Conservation (phyloP, 2,797 vertebrate genomes). For the Fringilla coelebs region DNA sequence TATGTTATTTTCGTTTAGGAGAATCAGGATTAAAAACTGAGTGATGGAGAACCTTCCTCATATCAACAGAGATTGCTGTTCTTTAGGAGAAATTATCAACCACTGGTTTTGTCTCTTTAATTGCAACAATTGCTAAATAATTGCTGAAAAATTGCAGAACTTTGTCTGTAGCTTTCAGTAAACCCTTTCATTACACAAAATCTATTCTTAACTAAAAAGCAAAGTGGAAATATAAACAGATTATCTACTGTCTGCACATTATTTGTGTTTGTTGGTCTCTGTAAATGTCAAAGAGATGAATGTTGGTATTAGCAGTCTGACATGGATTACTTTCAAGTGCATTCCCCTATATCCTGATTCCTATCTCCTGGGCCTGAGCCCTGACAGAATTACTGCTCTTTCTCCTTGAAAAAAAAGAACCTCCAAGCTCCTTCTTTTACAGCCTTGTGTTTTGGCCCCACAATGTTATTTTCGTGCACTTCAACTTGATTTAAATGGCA, state of each 20-base stretch:
- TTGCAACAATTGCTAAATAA: background rate
- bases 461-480: background rate
- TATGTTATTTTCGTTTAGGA: too few species aligned
- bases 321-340: slow-evolving; percentile 6
- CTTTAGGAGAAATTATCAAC: background rate
- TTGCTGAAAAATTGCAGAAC: slow-evolving; percentile 7
- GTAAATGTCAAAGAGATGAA: slow-evolving; percentile 47
- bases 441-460: background rate
- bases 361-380: background rate
- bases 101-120: background rate
- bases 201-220: slow-evolving; percentile 10
- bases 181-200: slow-evolving; percentile 12
- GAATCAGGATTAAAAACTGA: background rate
- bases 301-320: slow-evolving; percentile 34
- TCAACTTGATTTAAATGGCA: background rate
- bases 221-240: slow-evolving; percentile 21
- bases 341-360: slow-evolving; percentile 16
- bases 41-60: background rate
- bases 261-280: slow-evolving; percentile 47
- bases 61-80: background rate
- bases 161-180: slow-evolving; percentile 14
- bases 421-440: background rate
- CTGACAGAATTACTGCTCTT: background rate
- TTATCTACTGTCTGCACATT: slow-evolving; percentile 4
- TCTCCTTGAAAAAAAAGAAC: background rate